phyloP scores from a whole-genome alignment of 2,113 vertebrate genomes.

The Poeciliopsis prolifica region DNA sequence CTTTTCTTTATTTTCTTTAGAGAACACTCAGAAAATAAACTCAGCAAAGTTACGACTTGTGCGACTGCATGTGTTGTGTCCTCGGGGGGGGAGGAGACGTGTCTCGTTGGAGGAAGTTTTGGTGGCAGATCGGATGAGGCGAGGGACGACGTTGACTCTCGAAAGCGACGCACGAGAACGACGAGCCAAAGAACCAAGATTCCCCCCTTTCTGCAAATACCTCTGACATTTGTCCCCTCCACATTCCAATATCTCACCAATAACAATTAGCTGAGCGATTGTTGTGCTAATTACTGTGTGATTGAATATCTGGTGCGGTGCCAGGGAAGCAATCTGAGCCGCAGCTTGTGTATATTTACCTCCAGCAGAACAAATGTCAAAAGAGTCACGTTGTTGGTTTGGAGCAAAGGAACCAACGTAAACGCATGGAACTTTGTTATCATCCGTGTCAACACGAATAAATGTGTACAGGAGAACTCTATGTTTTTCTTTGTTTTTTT shows the following conservation, averaged over 20 bases:
- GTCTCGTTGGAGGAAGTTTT: not conserved
- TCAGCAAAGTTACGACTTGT: not conserved
- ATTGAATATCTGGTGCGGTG: slow-evolving; percentile 72
- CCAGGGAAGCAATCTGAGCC: slow-evolving; percentile 70
- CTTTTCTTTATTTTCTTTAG: slow-evolving; percentile 40
- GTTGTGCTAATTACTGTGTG: slow-evolving; percentile 78
- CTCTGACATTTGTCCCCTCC: slow-evolving; percentile 68
- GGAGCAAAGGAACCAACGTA: not conserved
- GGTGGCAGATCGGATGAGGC: slow-evolving; percentile 1
- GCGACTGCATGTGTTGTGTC: not conserved
- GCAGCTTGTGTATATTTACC: slow-evolving; percentile 51
- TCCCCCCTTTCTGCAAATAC: slow-evolving; percentile 49
- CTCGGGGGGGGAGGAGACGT: not conserved
- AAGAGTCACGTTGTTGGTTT: slow-evolving; percentile 15
- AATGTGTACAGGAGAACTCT: not conserved
- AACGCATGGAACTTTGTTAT: slow-evolving; percentile 12
- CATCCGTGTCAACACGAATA: slow-evolving; percentile 20
- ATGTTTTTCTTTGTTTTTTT: not conserved
- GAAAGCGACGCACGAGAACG: slow-evolving; percentile 31
- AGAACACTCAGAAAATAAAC: slow-evolving; percentile 37
- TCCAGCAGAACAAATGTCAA: slow-evolving; percentile 44
- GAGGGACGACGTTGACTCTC: slow-evolving; percentile 9
- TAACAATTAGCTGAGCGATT: slow-evolving; percentile 80
- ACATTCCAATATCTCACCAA: slow-evolving; percentile 71
- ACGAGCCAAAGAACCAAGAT: slow-evolving; percentile 42